Base-by-base conservation (phyloP, 1,140 invertebrate genomes). In the Atopsyche davidsoni region DNA sequence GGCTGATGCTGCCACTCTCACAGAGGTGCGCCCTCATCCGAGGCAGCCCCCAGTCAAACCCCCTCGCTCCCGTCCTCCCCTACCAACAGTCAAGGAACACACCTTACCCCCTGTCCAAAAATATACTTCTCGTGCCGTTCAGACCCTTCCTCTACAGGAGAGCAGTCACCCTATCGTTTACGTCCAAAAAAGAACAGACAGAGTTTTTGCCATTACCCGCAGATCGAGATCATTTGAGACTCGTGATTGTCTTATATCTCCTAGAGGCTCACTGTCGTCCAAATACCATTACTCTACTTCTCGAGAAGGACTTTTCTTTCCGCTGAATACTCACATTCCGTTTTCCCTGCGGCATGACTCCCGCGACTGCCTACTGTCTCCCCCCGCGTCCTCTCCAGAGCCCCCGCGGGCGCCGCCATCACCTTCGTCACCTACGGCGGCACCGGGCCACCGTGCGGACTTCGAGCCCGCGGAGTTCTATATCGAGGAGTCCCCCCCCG, bases 391-490 rank as follows among this genome's bases (percentile, higher is more conserved):
- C 28, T 60, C 60, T 34, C 61, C 60, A 46, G 57, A 56, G 59
- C 61, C 62, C 51, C 64, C 60, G 46, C 53, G 23, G 17, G 53
- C 21, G 68, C 63, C 64, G 62, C 62, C 55, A 1, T 55, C 62
- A 46, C 44, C 67, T 10, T 49, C 57, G 14, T 52, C 57, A 13
- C 57, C 57, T 10, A 55, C 57, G 61, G 57, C 60, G 62, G 45
- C 62, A 65, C 59, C 48, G 62, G 45, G 60, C 66, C 52, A 63
- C 52, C 25, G 62, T 36, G 63, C 67, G 23, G 86, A 88, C 68
- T 89, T 88, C 69, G 75, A 83, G 60, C 81, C 79, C 60, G 83
- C 86, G 44, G 86, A 89, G 60, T 89, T 84, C 79, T 91, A 89
- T 75, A 87, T 90, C 71, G 87, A 90, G 63, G 88, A 89, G 66